A percentile compares a stretch with the other conserved stretches of the same genome.
Evolutionary conservation across 2,113 vertebrate genomes (phyloP).

Genomic region (Micronycteris hirsuta): DNA sequence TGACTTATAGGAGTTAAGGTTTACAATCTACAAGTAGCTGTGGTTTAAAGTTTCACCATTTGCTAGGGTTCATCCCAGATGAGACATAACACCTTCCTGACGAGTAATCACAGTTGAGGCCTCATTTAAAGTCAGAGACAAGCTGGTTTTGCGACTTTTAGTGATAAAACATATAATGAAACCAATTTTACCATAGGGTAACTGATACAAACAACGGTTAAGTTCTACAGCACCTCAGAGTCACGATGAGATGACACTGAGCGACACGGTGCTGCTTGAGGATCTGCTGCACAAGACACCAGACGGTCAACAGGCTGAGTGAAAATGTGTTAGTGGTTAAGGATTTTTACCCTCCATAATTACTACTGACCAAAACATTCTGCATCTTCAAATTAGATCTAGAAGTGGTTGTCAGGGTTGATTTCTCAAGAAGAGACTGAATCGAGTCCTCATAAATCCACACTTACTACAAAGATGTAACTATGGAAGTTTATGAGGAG

Average conservation of each 20-base stretch:
- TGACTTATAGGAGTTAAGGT: not conserved
- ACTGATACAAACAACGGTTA: not conserved
- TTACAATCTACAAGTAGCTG: conserved; percentile 13
- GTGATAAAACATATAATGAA: not conserved
- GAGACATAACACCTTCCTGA: not conserved
- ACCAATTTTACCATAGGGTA: not conserved
- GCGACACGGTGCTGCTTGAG: not conserved
- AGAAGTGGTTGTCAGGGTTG: not conserved
- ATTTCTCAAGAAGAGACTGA: not conserved
- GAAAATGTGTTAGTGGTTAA: not conserved
- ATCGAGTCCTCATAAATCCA: not conserved
- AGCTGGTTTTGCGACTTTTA: not conserved
- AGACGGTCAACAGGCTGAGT: not conserved
- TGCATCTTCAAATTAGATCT: not conserved
- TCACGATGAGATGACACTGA: not conserved
- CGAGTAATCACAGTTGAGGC: not conserved
- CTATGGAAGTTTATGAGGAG: not conserved
- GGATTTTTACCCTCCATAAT: conserved; percentile 18
- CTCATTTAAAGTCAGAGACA: not conserved
- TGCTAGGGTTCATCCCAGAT: not conserved
- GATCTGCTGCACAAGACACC: not conserved
- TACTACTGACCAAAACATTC: not conserved
- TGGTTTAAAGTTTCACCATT: not conserved
- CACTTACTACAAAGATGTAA: not conserved
- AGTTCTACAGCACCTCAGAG: not conserved